Evolutionary conservation across 2,888 invertebrate genomes (phyloP).

Genomic region (Bombyx huttoni): DNA sequence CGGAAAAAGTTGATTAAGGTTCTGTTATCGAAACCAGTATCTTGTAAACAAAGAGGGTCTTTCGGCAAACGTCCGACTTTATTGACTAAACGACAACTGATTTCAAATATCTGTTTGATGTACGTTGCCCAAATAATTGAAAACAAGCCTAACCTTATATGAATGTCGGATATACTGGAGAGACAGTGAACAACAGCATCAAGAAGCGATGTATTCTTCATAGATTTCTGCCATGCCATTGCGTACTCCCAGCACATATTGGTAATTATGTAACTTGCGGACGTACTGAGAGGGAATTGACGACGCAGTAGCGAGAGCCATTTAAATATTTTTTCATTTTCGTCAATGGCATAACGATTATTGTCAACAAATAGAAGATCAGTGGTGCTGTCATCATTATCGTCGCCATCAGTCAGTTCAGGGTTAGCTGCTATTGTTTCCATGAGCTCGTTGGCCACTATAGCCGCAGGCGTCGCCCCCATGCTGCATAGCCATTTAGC

Average conservation of each 20-base stretch:
- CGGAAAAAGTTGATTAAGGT: conserved; percentile 68
- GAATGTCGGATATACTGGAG: conserved; percentile 74
- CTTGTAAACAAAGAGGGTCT: conserved; percentile 85
- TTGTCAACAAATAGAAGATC: conserved; percentile 44
- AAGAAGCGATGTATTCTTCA: conserved; percentile 76
- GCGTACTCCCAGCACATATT: conserved; percentile 95
- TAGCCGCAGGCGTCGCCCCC: conserved; percentile 77
- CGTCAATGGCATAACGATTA: conserved; percentile 38
- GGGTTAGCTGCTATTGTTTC: conserved; percentile 23
- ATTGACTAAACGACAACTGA: conserved; percentile 81
- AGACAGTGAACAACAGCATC: conserved; percentile 81
- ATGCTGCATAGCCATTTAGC: conserved; percentile 88
- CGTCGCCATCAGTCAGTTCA: conserved; percentile 15
- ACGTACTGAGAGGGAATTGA: conserved; percentile 90
- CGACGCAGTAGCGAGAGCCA: conserved; percentile 76
- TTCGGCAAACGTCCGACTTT: conserved; percentile 89
- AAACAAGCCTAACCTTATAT: conserved; percentile 83
- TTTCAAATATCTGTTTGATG: conserved; percentile 84
- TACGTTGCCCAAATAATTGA: conserved; percentile 92
- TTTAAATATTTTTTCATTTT: conserved; percentile 69
- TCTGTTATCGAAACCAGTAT: conserved; percentile 78
- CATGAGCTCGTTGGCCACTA: conserved; percentile 68
- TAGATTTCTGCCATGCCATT: conserved; percentile 87
- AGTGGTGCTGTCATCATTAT: conserved; percentile 30
- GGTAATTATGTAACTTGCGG: conserved; percentile 82